Base-by-base conservation (phyloP, 2,888 invertebrate genomes). In the Drosophila rellima region DNA sequence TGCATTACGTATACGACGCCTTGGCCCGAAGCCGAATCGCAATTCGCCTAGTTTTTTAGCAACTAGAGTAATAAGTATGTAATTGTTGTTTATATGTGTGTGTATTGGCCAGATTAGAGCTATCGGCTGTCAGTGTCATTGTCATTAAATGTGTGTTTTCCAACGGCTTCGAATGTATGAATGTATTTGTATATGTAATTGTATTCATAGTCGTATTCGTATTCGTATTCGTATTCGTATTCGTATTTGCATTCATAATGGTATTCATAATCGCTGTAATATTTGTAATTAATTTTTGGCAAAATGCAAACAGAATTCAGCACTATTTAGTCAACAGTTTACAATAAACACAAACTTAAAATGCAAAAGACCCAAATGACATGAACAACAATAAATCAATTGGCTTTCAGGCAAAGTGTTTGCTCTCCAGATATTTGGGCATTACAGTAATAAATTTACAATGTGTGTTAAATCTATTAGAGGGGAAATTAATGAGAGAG, bases 1-100 rank as follows among this genome's bases (percentile, higher is more conserved):
- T 33, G 45, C 56, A 74, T 78, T 66, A 56, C 70, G 78, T 78
- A 78, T 78, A 78, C 76, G 76, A 69, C 52, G 48, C 70, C 17
- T 52, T 48, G 69, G 44, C 62, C 60, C 23, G 61, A 31, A 45
- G 10, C 15, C 17, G 61, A 48, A 20, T 55, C 45, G 20, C 18
- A 57, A 57, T 47, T 68, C 57, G 61, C 20, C 31, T 57, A 60
- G 56, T 54, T 56, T 20, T 20, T 26, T 57, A 60, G 60, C 42
- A 63, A 48, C 29, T 72, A 62, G 51, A 20, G 20, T 67, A 55
- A 13, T 55, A 57, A 44, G 52, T 26, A 26, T 26, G 26, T 73
- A 74, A 68, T 63, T 65, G 52, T 67, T 72, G 66, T 66, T 66
- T 40, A 35, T 33, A 33, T 33, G 13, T 8, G 2, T 7, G 23